These are phyloP conservation scores for Hapalemur alaotrensis DNA, from an alignment of 2,797 vertebrate genomes.

Conservation along the genomic window DNA sequence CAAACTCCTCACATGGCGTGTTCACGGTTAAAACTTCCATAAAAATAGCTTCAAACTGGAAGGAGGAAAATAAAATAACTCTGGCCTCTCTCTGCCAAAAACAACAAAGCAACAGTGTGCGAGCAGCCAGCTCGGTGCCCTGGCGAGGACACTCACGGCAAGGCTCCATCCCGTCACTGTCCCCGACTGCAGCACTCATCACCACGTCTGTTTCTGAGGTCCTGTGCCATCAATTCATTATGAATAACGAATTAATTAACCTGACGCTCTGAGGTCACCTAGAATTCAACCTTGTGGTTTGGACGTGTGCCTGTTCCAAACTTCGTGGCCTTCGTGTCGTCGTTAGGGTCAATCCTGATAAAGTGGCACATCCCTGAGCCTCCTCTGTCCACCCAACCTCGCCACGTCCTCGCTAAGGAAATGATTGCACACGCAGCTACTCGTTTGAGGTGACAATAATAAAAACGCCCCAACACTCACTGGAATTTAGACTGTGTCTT, in stretches of 20 bases:
- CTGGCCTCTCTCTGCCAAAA: neutral
- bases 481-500: neutral
- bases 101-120: neutral
- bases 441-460: neutral
- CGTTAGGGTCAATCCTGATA: neutral
- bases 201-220: neutral
- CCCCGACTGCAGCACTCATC: neutral
- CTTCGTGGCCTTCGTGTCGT: neutral
- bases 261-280: neutral
- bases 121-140: neutral
- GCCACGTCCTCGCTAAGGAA: neutral
- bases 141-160: neutral
- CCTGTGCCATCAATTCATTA: neutral
- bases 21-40: neutral
- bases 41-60: slow-evolving; percentile 47
- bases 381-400: neutral
- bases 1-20: neutral
- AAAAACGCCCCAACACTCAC: neutral
- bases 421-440: neutral
- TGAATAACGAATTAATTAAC: neutral
- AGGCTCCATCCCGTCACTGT: neutral
- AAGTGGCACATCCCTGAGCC: neutral
- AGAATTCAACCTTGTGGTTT: neutral
- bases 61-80: slow-evolving; percentile 37
- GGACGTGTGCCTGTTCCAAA: neutral